These are phyloP conservation scores for Lacerta viridis DNA, from an alignment of 2,797 vertebrate species.

Conservation along the genomic window DNA sequence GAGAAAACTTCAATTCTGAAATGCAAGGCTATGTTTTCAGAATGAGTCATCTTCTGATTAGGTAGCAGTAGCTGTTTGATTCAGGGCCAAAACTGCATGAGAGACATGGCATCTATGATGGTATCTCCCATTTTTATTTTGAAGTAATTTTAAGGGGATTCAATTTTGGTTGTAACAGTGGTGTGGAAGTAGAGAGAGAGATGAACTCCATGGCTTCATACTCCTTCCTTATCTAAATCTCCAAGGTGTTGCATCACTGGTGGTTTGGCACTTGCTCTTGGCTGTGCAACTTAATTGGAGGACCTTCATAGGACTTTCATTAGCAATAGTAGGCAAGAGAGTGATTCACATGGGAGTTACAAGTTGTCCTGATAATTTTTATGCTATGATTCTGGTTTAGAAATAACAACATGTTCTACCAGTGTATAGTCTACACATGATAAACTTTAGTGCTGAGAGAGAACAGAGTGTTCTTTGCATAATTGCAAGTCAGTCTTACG, in stretches of 20 bases:
- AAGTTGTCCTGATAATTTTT: constrained; percentile 28
- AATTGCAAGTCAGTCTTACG: constrained; percentile 6
- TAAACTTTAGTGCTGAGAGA: constrained; percentile 19
- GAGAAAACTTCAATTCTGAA: background rate
- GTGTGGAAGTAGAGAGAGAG: background rate
- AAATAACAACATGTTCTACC: constrained; percentile 64
- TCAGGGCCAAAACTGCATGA: background rate
- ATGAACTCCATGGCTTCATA: background rate
- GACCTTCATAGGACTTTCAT: constrained; percentile 37
- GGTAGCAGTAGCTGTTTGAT: background rate
- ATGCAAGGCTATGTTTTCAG: background rate
- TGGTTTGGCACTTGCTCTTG: constrained; percentile 23
- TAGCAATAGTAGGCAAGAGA: background rate
- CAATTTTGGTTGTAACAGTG: background rate
- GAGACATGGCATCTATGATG: background rate
- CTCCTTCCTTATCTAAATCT: background rate
- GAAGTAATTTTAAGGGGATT: background rate
- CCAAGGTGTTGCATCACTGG: background rate
- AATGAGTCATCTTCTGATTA: background rate
- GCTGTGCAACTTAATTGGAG: constrained; percentile 14
- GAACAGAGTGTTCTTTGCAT: constrained; percentile 6
- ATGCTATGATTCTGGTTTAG: constrained; percentile 53
- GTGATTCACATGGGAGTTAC: constrained; percentile 63
- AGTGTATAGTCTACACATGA: constrained; percentile 14
- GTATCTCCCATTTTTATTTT: background rate